Percentiles rank a stretch among this genome's conserved stretches.
Conservation (phyloP, 2,888 invertebrate genomes). For the Platyscelio sp. region DNA sequence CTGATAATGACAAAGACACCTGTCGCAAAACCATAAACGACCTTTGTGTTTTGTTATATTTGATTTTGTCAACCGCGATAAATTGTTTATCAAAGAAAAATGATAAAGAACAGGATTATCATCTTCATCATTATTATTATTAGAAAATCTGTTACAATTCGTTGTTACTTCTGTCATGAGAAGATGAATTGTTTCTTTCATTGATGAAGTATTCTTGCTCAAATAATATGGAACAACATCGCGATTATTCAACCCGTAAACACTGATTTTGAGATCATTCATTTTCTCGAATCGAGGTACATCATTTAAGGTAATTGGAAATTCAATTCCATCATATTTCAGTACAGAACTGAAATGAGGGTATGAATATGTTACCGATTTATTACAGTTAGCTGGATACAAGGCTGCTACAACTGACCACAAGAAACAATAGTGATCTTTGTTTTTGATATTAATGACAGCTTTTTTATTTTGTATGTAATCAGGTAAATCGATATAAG, state of each 20-base stretch:
- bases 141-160: neutral
- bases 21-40: constrained; percentile 8
- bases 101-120: no score
- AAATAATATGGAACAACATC: constrained; percentile 60
- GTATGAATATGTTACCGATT: constrained; percentile 46
- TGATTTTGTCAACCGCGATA: neutral
- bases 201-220: constrained; percentile 1
- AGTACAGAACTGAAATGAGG: constrained; percentile 60
- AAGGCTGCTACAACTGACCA: constrained; percentile 70
- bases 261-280: constrained; percentile 64
- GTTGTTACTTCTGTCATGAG: neutral
- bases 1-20: neutral
- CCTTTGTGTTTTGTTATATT: constrained; percentile 3
- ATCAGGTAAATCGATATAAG: constrained; percentile 63
- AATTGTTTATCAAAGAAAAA: neutral
- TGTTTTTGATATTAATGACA: constrained; percentile 71
- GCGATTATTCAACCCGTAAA: constrained; percentile 57
- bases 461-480: constrained; percentile 65
- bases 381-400: constrained; percentile 44
- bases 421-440: constrained; percentile 69
- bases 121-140: neutral
- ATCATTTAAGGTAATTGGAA: constrained; percentile 46
- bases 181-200: constrained; percentile 21
- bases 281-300: constrained; percentile 37
- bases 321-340: constrained; percentile 65